phyloP scores from a whole-genome alignment of 1,140 invertebrate species.

The Panulirus ornatus region DNA sequence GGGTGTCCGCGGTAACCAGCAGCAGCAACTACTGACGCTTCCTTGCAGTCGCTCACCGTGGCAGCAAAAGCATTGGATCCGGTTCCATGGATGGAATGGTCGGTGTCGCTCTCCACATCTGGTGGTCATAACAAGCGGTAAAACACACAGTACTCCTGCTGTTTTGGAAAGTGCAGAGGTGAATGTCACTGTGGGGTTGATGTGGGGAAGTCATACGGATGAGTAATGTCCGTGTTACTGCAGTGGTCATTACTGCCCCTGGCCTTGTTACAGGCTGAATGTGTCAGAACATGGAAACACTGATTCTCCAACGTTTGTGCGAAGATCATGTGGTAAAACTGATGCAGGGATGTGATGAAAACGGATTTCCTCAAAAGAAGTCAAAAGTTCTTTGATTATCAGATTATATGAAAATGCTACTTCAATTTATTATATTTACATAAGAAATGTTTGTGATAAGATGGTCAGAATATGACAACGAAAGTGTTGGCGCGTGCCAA shows the following conservation, averaged over 20 bases:
- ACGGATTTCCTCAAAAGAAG: too few relatives aligned
- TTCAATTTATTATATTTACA: too few relatives aligned
- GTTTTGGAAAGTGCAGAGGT: slow-evolving; percentile 37
- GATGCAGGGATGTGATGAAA: too few relatives aligned
- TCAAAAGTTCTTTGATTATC: too few relatives aligned
- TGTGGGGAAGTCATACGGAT: neutral
- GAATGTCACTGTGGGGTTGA: neutral
- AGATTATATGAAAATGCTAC: too few relatives aligned
- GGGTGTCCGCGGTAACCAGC: neutral
- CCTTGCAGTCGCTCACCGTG: neutral
- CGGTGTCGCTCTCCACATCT: neutral
- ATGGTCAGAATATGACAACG: too few relatives aligned
- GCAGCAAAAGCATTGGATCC: neutral
- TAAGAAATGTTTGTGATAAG: too few relatives aligned
- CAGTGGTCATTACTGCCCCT: neutral
- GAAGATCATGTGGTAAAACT: too few relatives aligned
- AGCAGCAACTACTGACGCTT: neutral
- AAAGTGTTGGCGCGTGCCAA: too few relatives aligned
- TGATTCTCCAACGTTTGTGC: too few relatives aligned
- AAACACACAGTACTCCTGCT: slow-evolving; percentile 3
- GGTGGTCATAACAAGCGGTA: neutral
- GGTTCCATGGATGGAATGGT: neutral
- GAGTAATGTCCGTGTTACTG: neutral
- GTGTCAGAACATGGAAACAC: too few relatives aligned
- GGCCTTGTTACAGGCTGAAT: too few relatives aligned